phyloP scores from a whole-genome alignment of 1,140 invertebrate genomes.

The Drosophila pruinosa region DNA sequence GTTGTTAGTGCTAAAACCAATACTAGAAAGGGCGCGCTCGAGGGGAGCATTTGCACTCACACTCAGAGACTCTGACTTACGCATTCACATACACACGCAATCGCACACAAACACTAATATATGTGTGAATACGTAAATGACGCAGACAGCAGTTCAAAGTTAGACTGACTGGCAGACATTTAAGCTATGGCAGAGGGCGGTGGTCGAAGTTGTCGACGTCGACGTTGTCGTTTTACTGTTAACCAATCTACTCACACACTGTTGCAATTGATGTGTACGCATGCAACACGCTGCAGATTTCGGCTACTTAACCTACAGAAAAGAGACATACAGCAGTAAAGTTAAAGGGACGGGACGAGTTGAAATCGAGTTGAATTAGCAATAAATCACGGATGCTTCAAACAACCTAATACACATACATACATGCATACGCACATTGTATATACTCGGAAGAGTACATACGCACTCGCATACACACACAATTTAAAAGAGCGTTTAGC shows the following conservation, averaged over 20 bases:
- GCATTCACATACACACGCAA: not conserved
- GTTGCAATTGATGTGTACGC: constrained; percentile 11
- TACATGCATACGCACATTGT: constrained; percentile 12
- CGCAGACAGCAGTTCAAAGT: constrained; percentile 60
- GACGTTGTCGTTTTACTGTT: constrained; percentile 28
- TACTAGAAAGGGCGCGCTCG: constrained; percentile 6
- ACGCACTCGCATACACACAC: constrained; percentile 7
- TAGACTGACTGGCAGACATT: constrained; percentile 76
- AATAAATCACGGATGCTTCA: constrained; percentile 45
- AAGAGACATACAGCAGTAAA: not conserved
- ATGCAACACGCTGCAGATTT: constrained; percentile 66
- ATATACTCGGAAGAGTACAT: constrained; percentile 23
- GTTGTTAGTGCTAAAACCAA: not conserved
- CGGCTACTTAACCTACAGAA: constrained; percentile 74
- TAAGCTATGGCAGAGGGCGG: constrained; percentile 73
- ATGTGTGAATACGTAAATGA: constrained; percentile 21
- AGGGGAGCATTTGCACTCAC: constrained; percentile 20
- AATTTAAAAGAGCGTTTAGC: constrained; percentile 32
- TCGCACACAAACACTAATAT: too few species aligned
- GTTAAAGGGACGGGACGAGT: too few species aligned
- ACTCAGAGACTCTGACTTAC: constrained; percentile 27
- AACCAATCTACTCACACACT: constrained; percentile 23
- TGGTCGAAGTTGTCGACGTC: constrained; percentile 58
- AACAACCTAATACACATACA: not conserved
- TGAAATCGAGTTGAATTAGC: constrained; percentile 26